Conservation (phyloP, 1,140 invertebrate genomes). For the Anastatus disparis region DNA sequence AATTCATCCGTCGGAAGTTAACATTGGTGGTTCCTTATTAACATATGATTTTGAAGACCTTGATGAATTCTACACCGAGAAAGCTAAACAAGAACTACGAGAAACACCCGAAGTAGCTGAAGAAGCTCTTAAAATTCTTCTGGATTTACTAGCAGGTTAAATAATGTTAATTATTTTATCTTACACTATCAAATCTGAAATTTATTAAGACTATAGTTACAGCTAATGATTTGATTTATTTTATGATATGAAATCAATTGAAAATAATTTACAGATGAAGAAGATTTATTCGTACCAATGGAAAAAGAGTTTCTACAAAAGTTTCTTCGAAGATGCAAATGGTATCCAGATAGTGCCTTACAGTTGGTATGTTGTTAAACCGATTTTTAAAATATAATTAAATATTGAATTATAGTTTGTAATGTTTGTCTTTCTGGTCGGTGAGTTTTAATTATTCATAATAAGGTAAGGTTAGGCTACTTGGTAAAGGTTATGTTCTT, state of each 20-base stretch:
- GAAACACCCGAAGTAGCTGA: conserved; percentile 28
- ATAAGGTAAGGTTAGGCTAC: too few species aligned
- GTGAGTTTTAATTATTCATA: too few species aligned
- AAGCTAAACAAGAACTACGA: conserved; percentile 27
- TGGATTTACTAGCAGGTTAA: conserved; percentile 18
- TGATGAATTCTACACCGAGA: conserved; percentile 9
- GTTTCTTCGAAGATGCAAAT: conserved; percentile 66
- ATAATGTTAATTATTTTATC: background rate
- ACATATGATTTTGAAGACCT: conserved; percentile 13
- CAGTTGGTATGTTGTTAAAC: conserved; percentile 59
- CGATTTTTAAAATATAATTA: too few species aligned
- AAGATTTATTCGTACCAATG: conserved; percentile 55
- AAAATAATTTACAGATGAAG: conserved; percentile 59
- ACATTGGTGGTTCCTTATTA: background rate
- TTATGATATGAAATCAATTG: too few species aligned
- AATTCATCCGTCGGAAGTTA: background rate
- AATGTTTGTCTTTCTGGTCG: too few species aligned
- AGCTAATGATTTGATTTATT: too few species aligned
- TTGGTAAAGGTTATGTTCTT: too few species aligned
- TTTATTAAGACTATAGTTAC: too few species aligned
- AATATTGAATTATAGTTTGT: too few species aligned
- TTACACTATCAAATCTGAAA: too few species aligned
- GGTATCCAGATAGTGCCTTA: conserved; percentile 63
- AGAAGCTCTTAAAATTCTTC: conserved; percentile 15
- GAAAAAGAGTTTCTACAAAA: conserved; percentile 55